Evolutionary conservation across 2,888 invertebrate species (phyloP).

Genomic region (Acheta domesticus): DNA sequence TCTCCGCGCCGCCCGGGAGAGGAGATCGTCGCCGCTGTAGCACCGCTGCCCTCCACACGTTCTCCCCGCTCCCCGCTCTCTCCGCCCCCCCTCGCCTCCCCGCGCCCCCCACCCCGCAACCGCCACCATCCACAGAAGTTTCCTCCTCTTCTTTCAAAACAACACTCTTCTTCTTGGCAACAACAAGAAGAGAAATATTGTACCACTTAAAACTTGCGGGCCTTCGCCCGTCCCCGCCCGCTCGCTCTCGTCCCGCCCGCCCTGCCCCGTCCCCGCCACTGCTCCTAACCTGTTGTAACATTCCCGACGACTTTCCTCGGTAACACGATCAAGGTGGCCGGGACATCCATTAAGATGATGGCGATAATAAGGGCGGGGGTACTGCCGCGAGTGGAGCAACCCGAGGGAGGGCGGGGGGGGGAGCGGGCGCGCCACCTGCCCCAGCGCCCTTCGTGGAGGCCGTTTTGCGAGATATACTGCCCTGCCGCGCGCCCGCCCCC

Average conservation of each 20-base stretch:
- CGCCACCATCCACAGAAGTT: not conserved
- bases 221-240: not conserved
- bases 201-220: slow-evolving; percentile 20
- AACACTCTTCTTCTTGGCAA: slow-evolving; percentile 18
- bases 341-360: slow-evolving; percentile 18
- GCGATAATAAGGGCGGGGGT: not conserved
- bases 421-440: not conserved
- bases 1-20: not conserved
- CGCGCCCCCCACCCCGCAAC: not conserved
- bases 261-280: not conserved
- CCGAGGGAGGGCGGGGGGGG: not conserved
- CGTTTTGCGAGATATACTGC: slow-evolving; percentile 10
- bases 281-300: slow-evolving; percentile 18
- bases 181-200: slow-evolving; percentile 2
- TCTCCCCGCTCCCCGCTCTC: not conserved
- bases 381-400: not conserved
- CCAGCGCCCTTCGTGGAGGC: not conserved
- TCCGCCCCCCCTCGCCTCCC: not conserved
- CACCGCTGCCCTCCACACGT: not conserved
- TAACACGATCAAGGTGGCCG: slow-evolving; percentile 18
- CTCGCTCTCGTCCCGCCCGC: not conserved
- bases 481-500: not conserved
- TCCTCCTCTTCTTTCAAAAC: slow-evolving; percentile 21
- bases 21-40: not conserved
- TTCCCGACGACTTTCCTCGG: slow-evolving; percentile 18